phyloP scores from a whole-genome alignment of 2,797 vertebrate species.

The Coccyzus lansbergi region DNA sequence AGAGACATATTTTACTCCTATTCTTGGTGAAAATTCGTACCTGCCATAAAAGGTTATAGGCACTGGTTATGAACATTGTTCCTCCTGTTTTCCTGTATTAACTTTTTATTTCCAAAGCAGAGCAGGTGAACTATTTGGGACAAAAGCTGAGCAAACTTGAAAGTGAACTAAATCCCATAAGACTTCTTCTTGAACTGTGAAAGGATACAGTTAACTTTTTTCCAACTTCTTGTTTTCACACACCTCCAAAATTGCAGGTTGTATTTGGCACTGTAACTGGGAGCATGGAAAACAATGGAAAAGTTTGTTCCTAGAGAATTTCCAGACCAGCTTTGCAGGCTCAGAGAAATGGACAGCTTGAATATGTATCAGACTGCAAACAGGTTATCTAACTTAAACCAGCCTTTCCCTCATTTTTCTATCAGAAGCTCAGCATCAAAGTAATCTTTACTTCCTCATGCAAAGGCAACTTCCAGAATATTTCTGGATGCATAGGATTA shows the following conservation, averaged over 20 bases:
- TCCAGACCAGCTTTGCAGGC: not conserved
- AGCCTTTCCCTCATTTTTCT: slow-evolving; percentile 13
- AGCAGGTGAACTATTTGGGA: not conserved
- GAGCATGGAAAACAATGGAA: slow-evolving; percentile 10
- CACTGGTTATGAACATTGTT: slow-evolving; percentile 30
- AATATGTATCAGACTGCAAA: not conserved
- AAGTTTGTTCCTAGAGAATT: slow-evolving; percentile 34
- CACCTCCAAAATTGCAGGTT: slow-evolving; percentile 29
- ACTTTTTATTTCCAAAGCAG: slow-evolving; percentile 29
- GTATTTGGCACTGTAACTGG: not conserved
- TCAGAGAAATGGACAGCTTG: not conserved
- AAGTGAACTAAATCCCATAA: not conserved
- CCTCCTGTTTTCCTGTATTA: slow-evolving; percentile 39
- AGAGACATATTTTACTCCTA: slow-evolving; percentile 61
- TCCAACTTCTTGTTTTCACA: slow-evolving; percentile 3
- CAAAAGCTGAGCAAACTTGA: slow-evolving; percentile 8
- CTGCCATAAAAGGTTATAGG: not conserved
- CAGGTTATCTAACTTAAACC: not conserved
- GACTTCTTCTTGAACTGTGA: not conserved
- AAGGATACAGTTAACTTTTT: not conserved
- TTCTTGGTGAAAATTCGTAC: slow-evolving; percentile 41
- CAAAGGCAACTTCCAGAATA: slow-evolving; percentile 13
- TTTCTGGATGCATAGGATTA: slow-evolving; percentile 5
- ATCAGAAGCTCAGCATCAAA: slow-evolving; percentile 31
- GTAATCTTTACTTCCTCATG: slow-evolving; percentile 10